Evolutionary conservation across 2,888 invertebrate species (phyloP).

Genomic region (Rotaria magnacalcarata): DNA sequence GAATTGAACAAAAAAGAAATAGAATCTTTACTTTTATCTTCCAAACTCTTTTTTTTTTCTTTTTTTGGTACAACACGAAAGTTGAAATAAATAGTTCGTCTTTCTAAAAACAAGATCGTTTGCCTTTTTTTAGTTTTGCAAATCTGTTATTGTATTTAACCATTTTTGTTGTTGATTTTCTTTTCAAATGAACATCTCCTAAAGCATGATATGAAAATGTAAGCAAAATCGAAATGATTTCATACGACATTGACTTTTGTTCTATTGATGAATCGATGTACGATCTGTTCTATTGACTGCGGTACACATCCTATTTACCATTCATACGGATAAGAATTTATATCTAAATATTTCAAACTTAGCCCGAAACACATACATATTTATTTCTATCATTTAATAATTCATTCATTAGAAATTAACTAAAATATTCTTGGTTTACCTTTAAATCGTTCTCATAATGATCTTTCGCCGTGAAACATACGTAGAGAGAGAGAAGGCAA

Average conservation of each 20-base stretch:
- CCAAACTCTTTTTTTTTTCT: too few relatives aligned
- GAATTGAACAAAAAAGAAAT: too few relatives aligned
- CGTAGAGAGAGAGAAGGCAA: background rate
- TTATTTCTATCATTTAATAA: background rate
- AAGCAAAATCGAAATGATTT: background rate
- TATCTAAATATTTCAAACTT: background rate
- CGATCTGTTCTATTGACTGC: too few relatives aligned
- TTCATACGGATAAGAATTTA: background rate
- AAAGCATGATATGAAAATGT: background rate
- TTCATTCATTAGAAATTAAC: background rate
- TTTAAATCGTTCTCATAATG: background rate
- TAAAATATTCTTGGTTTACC: background rate
- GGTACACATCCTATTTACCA: too few relatives aligned
- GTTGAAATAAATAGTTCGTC: too few relatives aligned
- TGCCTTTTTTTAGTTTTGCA: too few relatives aligned
- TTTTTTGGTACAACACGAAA: too few relatives aligned
- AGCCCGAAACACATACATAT: background rate
- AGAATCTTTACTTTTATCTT: too few relatives aligned
- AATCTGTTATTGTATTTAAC: background rate
- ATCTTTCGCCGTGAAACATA: background rate
- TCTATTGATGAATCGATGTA: too few relatives aligned
- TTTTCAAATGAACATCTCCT: background rate
- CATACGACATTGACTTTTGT: background rate
- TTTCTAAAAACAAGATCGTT: too few relatives aligned
- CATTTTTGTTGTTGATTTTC: background rate